Evolutionary conservation across 2,888 invertebrate genomes (phyloP).

Genomic region (Petrolisthes cinctipes): DNA sequence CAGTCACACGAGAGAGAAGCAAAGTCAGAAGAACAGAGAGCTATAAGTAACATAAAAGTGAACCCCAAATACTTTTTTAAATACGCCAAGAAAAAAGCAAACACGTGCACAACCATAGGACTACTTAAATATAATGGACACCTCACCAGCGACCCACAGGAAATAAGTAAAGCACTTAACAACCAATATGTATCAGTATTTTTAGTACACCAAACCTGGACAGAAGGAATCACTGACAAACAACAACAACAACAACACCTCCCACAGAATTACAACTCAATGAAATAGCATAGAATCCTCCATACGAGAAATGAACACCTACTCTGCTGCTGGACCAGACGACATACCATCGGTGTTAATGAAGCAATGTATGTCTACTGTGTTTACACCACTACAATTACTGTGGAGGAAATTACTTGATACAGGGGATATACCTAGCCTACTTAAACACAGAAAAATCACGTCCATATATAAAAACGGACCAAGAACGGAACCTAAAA

Average conservation of each 20-base stretch:
- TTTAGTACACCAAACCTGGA: neutral
- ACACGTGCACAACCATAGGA: no score
- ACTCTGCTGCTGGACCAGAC: constrained; percentile 14
- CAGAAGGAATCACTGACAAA: neutral
- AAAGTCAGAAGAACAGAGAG: no score
- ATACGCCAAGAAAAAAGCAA: no score
- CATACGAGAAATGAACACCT: neutral
- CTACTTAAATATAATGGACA: no score
- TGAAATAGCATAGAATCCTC: neutral
- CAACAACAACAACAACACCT: constrained; percentile 16
- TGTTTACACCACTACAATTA: neutral
- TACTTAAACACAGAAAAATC: constrained; percentile 5
- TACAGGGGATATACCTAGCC: constrained; percentile 9
- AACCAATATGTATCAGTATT: neutral
- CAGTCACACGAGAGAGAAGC: no score
- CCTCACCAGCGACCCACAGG: no score
- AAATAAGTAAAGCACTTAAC: constrained; percentile 6
- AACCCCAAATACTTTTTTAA: no score
- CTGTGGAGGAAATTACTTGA: neutral
- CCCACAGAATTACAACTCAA: neutral
- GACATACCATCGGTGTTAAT: neutral
- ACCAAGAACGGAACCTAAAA: no score
- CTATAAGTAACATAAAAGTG: no score
- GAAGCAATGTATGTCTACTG: neutral
- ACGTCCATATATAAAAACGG: no score